phyloP scores from a whole-genome alignment of 2,797 vertebrate genomes.

The Hafferia zeledoni region DNA sequence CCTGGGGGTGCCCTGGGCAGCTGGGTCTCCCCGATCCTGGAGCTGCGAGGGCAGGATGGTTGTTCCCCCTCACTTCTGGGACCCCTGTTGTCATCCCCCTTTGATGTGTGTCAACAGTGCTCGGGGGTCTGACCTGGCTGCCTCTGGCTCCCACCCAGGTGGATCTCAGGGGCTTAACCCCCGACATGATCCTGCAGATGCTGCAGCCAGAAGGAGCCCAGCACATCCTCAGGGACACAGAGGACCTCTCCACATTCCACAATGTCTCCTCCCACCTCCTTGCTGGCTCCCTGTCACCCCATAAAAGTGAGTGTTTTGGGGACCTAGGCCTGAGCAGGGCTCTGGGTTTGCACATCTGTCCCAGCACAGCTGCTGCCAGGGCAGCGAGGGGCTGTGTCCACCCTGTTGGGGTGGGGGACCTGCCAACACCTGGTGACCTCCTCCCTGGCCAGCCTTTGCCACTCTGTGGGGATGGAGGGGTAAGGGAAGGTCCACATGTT shows the following conservation, averaged over 20 bases:
- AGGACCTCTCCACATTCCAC: background rate
- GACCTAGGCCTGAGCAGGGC: background rate
- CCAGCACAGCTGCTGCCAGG: background rate
- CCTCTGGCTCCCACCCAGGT: background rate
- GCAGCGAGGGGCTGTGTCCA: background rate
- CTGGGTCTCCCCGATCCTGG: background rate
- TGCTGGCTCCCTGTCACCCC: constrained; percentile 18
- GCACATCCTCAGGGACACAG: background rate
- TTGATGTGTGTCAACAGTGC: fast-evolving
- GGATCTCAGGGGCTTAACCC: background rate
- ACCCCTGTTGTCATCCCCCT: background rate
- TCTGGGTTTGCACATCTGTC: background rate
- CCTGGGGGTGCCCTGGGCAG: background rate
- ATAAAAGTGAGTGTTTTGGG: constrained; percentile 67
- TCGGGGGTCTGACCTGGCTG: background rate
- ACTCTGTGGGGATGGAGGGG: background rate
- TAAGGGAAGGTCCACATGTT: fast-evolving
- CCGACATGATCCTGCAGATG: background rate
- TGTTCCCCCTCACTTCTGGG: background rate
- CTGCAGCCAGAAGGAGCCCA: background rate
- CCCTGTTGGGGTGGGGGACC: no score
- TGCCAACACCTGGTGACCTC: background rate
- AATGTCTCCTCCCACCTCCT: constrained; percentile 50
- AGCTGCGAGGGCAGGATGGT: background rate
- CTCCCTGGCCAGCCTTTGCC: background rate